Percentiles rank a stretch among this genome's conserved stretches.
phyloP scores from a whole-genome alignment of 2,797 vertebrate genomes.

The Mycteria americana region DNA sequence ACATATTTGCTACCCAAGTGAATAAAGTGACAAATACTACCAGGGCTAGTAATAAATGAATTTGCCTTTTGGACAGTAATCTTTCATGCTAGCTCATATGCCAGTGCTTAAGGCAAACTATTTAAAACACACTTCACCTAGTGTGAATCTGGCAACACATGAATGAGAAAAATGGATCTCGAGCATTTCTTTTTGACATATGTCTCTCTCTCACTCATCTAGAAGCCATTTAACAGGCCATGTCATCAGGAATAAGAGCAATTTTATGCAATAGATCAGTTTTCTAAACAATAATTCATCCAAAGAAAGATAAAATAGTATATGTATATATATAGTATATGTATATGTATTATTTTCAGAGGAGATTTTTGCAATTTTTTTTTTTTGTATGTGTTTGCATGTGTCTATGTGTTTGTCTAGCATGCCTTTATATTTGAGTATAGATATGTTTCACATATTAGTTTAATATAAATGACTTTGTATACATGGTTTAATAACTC shows the following conservation, averaged over 20 bases:
- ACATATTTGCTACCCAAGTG: slow-evolving; percentile 62
- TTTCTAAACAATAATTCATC: slow-evolving; percentile 11
- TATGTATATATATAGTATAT: background rate
- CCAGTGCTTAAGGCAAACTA: slow-evolving; percentile 53
- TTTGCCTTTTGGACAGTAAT: slow-evolving; percentile 16
- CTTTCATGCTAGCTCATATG: slow-evolving; percentile 50
- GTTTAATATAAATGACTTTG: background rate
- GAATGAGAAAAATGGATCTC: background rate
- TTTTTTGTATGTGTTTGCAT: background rate
- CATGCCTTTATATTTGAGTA: background rate
- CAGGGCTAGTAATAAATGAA: slow-evolving; percentile 37
- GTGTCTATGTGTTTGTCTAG: background rate
- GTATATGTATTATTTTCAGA: background rate
- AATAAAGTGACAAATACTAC: slow-evolving; percentile 69
- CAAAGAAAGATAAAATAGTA: slow-evolving; percentile 5
- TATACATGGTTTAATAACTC: background rate
- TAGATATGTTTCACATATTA: background rate
- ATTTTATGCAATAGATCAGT: background rate
- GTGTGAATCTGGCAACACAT: slow-evolving; percentile 15
- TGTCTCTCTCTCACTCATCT: background rate
- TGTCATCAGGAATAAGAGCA: background rate
- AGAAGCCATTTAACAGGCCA: slow-evolving; percentile 24
- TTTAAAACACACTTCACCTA: slow-evolving; percentile 44
- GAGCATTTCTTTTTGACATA: background rate
- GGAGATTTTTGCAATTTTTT: background rate